phyloP scores from a whole-genome alignment of 2,797 vertebrate species.

The Spinibarbus caldwelli region DNA sequence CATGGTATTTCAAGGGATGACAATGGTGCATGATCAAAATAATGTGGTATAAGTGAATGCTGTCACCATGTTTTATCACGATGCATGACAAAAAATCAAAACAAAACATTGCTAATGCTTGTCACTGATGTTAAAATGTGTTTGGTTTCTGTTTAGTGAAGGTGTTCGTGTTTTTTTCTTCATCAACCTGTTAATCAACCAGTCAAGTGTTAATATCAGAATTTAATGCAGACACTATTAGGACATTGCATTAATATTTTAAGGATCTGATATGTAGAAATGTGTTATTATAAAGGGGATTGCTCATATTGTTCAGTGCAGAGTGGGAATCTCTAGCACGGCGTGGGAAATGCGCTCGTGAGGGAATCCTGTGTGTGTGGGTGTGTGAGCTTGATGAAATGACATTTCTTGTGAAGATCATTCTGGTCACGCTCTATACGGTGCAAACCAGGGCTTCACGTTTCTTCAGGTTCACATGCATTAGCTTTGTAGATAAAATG shows the following conservation, averaged over 20 bases:
- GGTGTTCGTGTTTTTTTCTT: background rate
- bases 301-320: background rate
- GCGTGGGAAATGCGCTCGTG: conserved; percentile 64
- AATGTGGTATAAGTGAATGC: background rate
- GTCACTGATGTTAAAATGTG: background rate
- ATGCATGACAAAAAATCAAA: too few species aligned
- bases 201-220: background rate
- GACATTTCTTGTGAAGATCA: conserved; percentile 57
- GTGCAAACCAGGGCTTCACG: background rate
- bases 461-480: background rate
- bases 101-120: background rate
- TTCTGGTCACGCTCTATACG: background rate
- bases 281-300: background rate
- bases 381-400: conserved; percentile 61
- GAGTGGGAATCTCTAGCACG: background rate
- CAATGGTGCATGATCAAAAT: background rate
- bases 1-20: background rate
- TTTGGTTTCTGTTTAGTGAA: background rate
- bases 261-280: background rate
- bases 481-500: background rate
- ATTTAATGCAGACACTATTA: background rate
- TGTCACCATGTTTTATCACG: background rate
- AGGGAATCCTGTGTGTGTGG: conserved; percentile 75
- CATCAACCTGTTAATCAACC: background rate
- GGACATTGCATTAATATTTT: background rate